These are phyloP conservation scores for Etheostoma cragini DNA, from an alignment of 2,113 vertebrate species.

Conservation along the genomic window DNA sequence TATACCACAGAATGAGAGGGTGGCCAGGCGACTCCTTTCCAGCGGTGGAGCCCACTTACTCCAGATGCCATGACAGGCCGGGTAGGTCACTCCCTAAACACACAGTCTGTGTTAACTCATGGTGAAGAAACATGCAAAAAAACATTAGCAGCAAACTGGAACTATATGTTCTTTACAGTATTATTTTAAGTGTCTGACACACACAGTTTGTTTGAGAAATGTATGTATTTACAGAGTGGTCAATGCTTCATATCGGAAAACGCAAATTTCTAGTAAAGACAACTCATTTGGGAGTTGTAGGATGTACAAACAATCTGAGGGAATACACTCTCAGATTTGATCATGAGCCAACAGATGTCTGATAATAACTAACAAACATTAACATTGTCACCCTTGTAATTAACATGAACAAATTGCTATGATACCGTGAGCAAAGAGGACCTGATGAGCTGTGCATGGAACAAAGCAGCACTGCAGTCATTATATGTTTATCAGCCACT, in stretches of 20 bases:
- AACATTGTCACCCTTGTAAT: conserved; percentile 64
- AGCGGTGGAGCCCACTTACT: conserved; percentile 99
- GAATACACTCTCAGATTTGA: not conserved
- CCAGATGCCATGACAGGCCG: conserved; percentile 98
- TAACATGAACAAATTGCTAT: conserved; percentile 52
- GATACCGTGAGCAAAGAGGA: conserved; percentile 23
- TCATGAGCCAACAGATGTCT: conserved; percentile 24
- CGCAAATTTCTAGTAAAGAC: no score
- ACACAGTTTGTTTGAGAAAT: conserved; percentile 12
- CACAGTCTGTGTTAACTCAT: conserved; percentile 4
- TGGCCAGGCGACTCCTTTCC: conserved; percentile 96
- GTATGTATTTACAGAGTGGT: not conserved
- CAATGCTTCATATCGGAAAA: not conserved
- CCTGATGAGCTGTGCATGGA: conserved; percentile 52
- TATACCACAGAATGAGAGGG: conserved; percentile 98
- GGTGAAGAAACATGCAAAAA: not conserved
- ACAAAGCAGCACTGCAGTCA: conserved; percentile 43
- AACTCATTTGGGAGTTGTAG: not conserved
- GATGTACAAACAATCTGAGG: not conserved
- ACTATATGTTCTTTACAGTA: not conserved
- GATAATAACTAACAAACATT: conserved; percentile 50
- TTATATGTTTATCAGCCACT: conserved; percentile 72
- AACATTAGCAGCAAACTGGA: not conserved
- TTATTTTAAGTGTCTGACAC: not conserved
- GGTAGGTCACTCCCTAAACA: conserved; percentile 96